phyloP scores from a whole-genome alignment of 1,140 invertebrate species.

The Pararge aegeria region DNA sequence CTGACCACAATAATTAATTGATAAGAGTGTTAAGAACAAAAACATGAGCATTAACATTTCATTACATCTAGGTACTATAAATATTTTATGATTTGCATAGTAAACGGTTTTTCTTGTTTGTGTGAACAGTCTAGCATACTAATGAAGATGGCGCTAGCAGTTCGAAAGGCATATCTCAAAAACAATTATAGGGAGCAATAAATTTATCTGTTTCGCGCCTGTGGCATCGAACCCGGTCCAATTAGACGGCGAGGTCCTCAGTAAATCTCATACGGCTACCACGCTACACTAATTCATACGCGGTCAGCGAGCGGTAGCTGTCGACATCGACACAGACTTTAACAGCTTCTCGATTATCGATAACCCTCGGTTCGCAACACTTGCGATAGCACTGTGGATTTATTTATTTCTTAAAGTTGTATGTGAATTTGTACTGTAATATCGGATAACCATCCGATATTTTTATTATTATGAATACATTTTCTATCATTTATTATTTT shows the following conservation, averaged over 20 bases:
- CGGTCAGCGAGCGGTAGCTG: slow-evolving; percentile 56
- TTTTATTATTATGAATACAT: no score
- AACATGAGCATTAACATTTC: slow-evolving; percentile 4
- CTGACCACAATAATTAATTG: no score
- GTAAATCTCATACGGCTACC: slow-evolving; percentile 73
- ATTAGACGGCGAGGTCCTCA: slow-evolving; percentile 66
- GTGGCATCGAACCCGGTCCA: slow-evolving; percentile 65
- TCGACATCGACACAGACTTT: slow-evolving; percentile 57
- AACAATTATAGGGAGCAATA: slow-evolving; percentile 73
- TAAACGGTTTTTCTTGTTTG: slow-evolving; percentile 7
- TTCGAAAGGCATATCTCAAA: slow-evolving; percentile 47
- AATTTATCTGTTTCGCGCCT: slow-evolving; percentile 68
- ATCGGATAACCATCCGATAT: no score
- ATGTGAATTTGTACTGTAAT: not conserved
- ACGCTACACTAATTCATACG: slow-evolving; percentile 76
- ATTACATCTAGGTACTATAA: not conserved
- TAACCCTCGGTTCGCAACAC: slow-evolving; percentile 42
- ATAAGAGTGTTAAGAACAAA: not conserved
- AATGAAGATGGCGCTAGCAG: slow-evolving; percentile 47
- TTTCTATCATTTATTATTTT: no score
- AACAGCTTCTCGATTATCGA: slow-evolving; percentile 62
- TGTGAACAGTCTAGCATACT: slow-evolving; percentile 8
- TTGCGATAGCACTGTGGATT: slow-evolving; percentile 11
- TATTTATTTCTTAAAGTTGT: not conserved
- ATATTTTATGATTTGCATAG: slow-evolving; percentile 4